Base-by-base conservation (phyloP, 2,888 invertebrate genomes). In the Amiota minor region DNA sequence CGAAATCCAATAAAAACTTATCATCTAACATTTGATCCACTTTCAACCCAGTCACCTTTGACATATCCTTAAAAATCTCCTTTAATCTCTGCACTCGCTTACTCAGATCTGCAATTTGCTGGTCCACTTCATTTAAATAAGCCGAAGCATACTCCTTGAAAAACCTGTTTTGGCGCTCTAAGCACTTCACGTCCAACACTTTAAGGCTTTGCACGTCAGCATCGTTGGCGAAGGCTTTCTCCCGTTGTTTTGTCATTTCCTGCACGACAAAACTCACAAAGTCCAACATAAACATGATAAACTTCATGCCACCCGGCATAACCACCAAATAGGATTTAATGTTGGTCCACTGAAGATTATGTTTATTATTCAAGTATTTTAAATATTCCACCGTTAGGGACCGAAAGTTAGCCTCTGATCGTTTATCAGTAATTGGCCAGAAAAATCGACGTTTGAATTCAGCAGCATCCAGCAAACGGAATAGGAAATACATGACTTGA, bases 381-480 rank as follows among this genome's bases (percentile, higher is more conserved):
- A 90, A 76, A 74, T 89, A 89, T 49, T 89, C 88, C 6, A 90
- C 84, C 0, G 89, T 89, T 50, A 83, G 80, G 2, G 88, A 79
- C 11, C 90, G 89, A 72, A 90, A 90, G 56, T 78, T 84, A 2
- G 88, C 85, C 71, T 90, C 90, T 0, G 86, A 80, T 55, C 86
- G 87, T 70, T 89, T 90, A 73, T 90, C 89, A 0, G 79, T 83
- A 62, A 89, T 85, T 1, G 90, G 90, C 90, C 90, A 90, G 75
- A 87, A 90, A 72, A 90, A 90, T 4, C 89, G 85, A n/a, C 87
- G 88, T 72, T 84, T 88, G 67, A 90, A 90, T 70, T 90, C 90
- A 1, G 72, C 76, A 0, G 88, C 81, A 83, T 90, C 90, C 11
- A 88, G 76, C 10, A 89, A 75, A 2, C 84, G 87, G 74, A 90